A percentile compares a stretch with the other conserved stretches of the same genome.
These are phyloP conservation scores for Herminia tarsipennalis DNA, from an alignment of 2,888 invertebrate species.

Conservation along the genomic window DNA sequence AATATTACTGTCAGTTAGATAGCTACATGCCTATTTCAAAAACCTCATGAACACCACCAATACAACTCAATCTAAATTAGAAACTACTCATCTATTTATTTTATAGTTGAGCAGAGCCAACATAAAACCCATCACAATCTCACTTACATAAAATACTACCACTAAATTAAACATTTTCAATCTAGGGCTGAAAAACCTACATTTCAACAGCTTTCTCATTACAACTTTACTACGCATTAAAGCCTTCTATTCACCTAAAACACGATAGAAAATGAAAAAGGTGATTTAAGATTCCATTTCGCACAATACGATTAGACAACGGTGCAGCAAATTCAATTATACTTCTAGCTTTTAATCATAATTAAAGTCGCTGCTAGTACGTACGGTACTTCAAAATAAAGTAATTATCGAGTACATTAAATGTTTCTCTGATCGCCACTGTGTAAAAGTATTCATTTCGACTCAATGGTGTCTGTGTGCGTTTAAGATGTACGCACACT, in stretches of 20 bases:
- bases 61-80: neutral
- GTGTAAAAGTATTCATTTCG: constrained; percentile 46
- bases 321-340: constrained; percentile 7
- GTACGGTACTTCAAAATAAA: constrained; percentile 13
- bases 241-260: neutral
- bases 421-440: constrained; percentile 35
- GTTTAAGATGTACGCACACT: neutral
- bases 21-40: no score
- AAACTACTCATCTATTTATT: neutral
- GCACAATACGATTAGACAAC: neutral
- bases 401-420: constrained; percentile 31
- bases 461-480: constrained; percentile 20
- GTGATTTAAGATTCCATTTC: neutral
- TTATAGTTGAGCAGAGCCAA: neutral
- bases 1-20: no score
- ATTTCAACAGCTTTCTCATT: neutral
- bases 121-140: neutral
- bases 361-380: constrained; percentile 12
- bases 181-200: constrained; percentile 1
- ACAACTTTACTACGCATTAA: constrained; percentile 1
- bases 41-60: neutral
- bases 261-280: constrained; percentile 4
- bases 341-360: constrained; percentile 6
- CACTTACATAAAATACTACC: neutral
- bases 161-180: neutral